Evolutionary conservation across 2,113 vertebrate genomes (phyloP).

Genomic region (Herpetotheres cachinnans): DNA sequence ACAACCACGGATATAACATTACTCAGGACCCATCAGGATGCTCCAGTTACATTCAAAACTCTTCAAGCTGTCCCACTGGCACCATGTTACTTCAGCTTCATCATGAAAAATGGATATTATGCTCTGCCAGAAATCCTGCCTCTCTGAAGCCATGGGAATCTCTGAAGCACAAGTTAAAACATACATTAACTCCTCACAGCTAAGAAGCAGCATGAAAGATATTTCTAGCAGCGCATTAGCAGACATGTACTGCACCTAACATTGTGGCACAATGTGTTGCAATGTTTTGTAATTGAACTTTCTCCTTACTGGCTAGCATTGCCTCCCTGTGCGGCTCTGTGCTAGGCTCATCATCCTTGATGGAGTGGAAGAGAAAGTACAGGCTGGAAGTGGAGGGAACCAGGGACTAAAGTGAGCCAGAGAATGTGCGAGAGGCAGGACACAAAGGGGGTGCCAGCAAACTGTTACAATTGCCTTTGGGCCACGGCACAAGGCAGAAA

Average conservation of each 20-base stretch:
- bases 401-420: background rate
- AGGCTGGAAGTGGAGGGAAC: background rate
- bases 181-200: background rate
- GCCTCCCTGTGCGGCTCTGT: background rate
- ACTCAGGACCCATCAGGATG: background rate
- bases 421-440: background rate
- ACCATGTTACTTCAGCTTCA: background rate
- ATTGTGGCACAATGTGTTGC: background rate
- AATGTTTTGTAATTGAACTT: rapidly evolving
- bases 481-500: background rate
- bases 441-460: background rate
- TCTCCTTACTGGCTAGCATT: background rate
- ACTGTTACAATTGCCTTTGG: background rate
- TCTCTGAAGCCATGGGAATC: background rate
- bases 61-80: background rate
- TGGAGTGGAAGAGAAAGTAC: background rate
- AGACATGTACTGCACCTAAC: background rate
- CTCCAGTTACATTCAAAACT: background rate
- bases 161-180: background rate
- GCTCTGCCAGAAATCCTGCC: background rate
- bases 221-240: background rate
- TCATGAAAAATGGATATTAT: background rate
- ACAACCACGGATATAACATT: rapidly evolving
- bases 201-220: background rate
- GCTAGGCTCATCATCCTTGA: background rate